phyloP scores from a whole-genome alignment of 2,888 invertebrate genomes.

The Smittia sp. region DNA sequence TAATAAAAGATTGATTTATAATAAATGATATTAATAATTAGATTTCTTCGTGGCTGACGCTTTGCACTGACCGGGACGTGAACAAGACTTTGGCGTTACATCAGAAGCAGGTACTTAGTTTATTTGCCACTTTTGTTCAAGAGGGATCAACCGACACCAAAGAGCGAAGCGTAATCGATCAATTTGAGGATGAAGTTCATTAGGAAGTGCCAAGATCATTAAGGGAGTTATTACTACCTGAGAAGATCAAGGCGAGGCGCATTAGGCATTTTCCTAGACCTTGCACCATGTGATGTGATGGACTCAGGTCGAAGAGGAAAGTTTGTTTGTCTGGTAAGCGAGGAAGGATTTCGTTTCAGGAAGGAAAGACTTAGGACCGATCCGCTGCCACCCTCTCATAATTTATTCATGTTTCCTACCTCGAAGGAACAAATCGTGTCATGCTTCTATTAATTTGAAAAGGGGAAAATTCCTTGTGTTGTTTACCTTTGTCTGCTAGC shows the following conservation, averaged over 20 bases:
- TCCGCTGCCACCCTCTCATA: not conserved
- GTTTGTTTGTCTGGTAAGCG: not conserved
- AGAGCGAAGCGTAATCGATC: slow-evolving; percentile 14
- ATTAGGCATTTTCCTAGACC: no score
- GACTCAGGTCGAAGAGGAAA: not conserved
- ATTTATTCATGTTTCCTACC: slow-evolving; percentile 8
- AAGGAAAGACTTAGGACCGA: not conserved
- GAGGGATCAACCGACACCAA: not conserved
- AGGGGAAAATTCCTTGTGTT: not conserved
- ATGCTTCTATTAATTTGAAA: slow-evolving; percentile 31
- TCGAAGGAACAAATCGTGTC: slow-evolving; percentile 34
- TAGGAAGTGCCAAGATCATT: slow-evolving; percentile 41
- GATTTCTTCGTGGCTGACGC: slow-evolving; percentile 26
- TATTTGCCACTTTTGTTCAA: slow-evolving; percentile 21
- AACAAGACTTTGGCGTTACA: slow-evolving; percentile 24
- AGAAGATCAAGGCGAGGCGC: not conserved
- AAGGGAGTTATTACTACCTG: slow-evolving; percentile 31
- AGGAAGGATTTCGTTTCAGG: not conserved
- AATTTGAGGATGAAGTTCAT: slow-evolving; percentile 29
- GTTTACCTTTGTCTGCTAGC: not conserved
- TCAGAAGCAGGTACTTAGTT: slow-evolving; percentile 40
- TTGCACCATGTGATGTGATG: no score
- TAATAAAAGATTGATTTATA: slow-evolving; percentile 35
- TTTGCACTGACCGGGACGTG: not conserved
- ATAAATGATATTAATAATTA: slow-evolving; percentile 38